Conservation (phyloP, 92 coral and sea anemone species). For the Actinernus sp. region DNA sequence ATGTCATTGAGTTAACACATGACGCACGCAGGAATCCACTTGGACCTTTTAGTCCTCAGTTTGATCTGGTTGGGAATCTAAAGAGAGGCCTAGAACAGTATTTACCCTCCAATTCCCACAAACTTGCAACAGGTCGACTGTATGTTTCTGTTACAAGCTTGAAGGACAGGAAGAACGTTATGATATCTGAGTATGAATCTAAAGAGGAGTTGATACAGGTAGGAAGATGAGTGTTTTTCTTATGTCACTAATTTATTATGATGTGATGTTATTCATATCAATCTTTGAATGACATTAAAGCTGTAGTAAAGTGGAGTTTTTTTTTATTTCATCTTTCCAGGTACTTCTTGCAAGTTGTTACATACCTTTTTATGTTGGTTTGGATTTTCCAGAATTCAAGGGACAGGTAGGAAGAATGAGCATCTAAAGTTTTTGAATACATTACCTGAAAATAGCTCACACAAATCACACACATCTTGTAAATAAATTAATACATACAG, state of each 20-base stretch:
- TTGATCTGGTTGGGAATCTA: constrained; percentile 85
- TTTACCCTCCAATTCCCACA: constrained; percentile 85
- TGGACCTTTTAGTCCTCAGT: constrained; percentile 93
- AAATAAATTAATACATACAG: too few species aligned
- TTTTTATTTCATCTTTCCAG: constrained; percentile 20
- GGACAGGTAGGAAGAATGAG: constrained; percentile 72
- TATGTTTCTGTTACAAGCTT: constrained; percentile 89
- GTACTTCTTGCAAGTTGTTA: constrained; percentile 96
- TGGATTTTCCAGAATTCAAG: constrained; percentile 79
- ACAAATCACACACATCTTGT: too few species aligned
- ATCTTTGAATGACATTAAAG: background rate
- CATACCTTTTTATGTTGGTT: constrained; percentile 94
- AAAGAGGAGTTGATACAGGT: constrained; percentile 95
- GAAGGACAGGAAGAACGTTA: constrained; percentile 77
- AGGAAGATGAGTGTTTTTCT: background rate
- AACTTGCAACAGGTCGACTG: constrained; percentile 82
- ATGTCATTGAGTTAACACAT: constrained; percentile 74
- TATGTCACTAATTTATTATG: background rate
- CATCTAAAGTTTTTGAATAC: too few species aligned
- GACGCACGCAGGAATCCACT: constrained; percentile 82
- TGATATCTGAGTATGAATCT: constrained; percentile 88
- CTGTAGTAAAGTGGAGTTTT: background rate
- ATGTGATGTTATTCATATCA: background rate
- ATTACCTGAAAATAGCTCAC: too few species aligned
- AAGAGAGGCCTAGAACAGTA: constrained; percentile 69